Evolutionary conservation across 2,888 invertebrate genomes (phyloP).

Genomic region (Philaethria dido): DNA sequence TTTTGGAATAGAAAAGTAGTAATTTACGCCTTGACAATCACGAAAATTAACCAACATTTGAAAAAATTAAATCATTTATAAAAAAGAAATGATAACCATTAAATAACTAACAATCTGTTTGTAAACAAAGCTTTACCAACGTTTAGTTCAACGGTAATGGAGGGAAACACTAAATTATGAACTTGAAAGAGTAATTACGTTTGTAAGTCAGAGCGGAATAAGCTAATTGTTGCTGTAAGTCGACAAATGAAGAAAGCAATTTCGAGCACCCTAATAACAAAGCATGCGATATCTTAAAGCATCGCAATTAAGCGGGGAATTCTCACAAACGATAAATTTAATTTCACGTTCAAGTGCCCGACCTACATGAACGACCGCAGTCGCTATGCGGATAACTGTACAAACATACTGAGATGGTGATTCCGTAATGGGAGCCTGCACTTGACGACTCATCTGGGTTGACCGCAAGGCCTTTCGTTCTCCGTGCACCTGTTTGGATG

Average conservation of each 20-base stretch:
- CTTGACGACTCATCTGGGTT: constrained; percentile 63
- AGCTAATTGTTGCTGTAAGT: constrained; percentile 24
- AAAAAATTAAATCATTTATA: neutral
- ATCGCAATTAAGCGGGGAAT: constrained; percentile 63
- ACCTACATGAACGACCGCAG: constrained; percentile 71
- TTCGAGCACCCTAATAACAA: constrained; percentile 34
- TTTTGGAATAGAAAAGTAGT: neutral
- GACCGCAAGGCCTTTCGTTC: constrained; percentile 64
- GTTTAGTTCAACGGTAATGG: neutral
- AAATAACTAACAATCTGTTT: neutral
- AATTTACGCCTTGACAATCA: neutral
- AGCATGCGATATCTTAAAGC: constrained; percentile 41
- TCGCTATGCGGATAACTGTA: constrained; percentile 75
- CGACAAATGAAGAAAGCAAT: constrained; percentile 32
- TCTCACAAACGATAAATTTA: constrained; percentile 69
- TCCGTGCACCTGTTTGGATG: constrained; percentile 50
- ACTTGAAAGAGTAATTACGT: constrained; percentile 31
- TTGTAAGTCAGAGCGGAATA: constrained; percentile 11
- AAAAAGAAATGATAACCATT: neutral
- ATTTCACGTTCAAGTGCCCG: constrained; percentile 70
- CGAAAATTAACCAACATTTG: neutral
- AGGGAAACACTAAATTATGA: constrained; percentile 14
- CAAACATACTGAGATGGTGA: constrained; percentile 54
- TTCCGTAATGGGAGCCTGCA: constrained; percentile 54
- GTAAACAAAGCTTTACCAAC: neutral